These are phyloP conservation scores for Lithodes maja DNA, from an alignment of 2,888 invertebrate genomes.

Conservation along the genomic window DNA sequence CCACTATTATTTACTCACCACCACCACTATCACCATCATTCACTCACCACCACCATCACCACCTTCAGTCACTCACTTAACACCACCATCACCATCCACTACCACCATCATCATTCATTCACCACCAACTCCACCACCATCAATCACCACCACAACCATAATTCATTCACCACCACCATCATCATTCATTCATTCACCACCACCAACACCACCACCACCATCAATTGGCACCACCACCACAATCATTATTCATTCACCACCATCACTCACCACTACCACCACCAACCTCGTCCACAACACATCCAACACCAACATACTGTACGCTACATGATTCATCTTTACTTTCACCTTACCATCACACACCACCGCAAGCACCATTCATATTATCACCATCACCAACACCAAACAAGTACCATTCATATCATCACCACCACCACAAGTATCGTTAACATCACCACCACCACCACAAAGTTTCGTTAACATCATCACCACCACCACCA, in stretches of 20 bases:
- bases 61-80: background rate
- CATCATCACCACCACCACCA: background rate
- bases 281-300: background rate
- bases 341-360: too few species aligned
- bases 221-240: background rate
- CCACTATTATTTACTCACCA: background rate
- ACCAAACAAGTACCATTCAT: too few species aligned
- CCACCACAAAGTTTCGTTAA: background rate
- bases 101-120: background rate
- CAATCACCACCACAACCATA: background rate
- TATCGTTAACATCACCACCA: background rate
- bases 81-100: background rate
- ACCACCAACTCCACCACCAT: background rate
- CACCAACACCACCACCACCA: background rate
- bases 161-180: background rate
- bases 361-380: too few species aligned
- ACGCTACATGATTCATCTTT: too few species aligned
- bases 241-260: background rate
- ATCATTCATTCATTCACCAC: background rate
- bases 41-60: background rate
- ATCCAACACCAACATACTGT: background rate
- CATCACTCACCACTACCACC: background rate
- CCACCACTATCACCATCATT: background rate
- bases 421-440: background rate
- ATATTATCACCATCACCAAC: too few species aligned